Base-by-base conservation (phyloP, 2,888 invertebrate genomes). In the Mamestra brassicae region DNA sequence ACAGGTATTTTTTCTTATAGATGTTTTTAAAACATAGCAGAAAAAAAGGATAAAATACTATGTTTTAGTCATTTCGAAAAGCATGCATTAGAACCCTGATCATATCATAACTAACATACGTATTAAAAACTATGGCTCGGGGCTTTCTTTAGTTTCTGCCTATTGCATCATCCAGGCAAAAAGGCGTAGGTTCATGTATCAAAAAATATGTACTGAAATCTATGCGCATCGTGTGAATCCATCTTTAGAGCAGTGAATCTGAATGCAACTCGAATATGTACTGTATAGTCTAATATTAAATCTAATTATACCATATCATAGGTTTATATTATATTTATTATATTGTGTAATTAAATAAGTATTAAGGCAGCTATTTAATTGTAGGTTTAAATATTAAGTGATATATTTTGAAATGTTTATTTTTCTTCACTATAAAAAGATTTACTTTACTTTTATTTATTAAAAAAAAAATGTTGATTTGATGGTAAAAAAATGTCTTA, bases 261-360 rank as follows among this genome's bases (percentile, higher is more conserved):
- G 36, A 55, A 62, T 65, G 67, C 74, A 76, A 79, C 75, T 87
- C 71, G 10, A 66, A 52, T 72, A 71, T 34, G n/a, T 76, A 68
- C 80, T 81, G 71, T 80, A 79, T 70, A 74, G 75, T 68, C 61
- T 71, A 67, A 62, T 74, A 67, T 45, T 79, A 84, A 79, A 78
- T 72, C 42, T 80, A 87, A 80, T 76, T 78, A 80, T 85, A 88
- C 85, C 88, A 88, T 88, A 89, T 89, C 88, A 88, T 89, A 87
- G 81, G 64, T 42, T 76, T 85, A 88, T 80, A 74, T 76, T 80
- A 81, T 89, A 90, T 90, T 89, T 89, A 89, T 26, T 26, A 26
- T 26, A 26, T 89, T 87, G 71, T 84, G 75, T 85, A 83, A 68
- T 78, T 70, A 67, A 63, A 38, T 72, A 72, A 71, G 50, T 60